Conservation (phyloP, 2,888 invertebrate genomes). For the Lasioglossum marginatum region DNA sequence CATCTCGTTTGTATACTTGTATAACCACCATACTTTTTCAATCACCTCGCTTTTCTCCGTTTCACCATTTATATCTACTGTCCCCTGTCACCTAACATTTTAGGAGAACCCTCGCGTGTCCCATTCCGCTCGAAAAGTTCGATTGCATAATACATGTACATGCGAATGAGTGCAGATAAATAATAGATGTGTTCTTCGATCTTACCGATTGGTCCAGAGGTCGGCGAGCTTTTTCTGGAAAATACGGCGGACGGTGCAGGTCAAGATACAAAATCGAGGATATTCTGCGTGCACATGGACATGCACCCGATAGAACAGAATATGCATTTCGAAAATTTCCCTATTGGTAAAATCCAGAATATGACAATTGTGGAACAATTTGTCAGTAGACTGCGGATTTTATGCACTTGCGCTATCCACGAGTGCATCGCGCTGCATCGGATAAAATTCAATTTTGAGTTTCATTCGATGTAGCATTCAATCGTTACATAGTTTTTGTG, state of each 20-base stretch:
- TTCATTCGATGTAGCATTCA: not conserved
- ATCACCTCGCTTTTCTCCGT: slow-evolving; percentile 1
- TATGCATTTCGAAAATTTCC: not conserved
- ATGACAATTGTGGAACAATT: not conserved
- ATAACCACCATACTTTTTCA: not conserved
- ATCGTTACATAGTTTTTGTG: not conserved
- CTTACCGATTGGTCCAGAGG: slow-evolving; percentile 5
- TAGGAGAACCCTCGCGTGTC: not conserved
- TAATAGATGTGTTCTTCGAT: slow-evolving; percentile 12
- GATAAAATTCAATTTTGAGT: not conserved
- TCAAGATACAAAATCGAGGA: slow-evolving; percentile 14
- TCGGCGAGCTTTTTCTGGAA: slow-evolving; percentile 15
- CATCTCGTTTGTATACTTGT: not conserved
- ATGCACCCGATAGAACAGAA: slow-evolving; percentile 14
- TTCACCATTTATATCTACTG: not conserved
- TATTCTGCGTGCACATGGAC: slow-evolving; percentile 11
- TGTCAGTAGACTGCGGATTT: not conserved
- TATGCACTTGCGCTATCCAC: not conserved
- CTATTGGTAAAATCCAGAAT: not conserved
- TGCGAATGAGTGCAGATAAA: not conserved
- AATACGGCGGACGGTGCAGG: slow-evolving; percentile 6
- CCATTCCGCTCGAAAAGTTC: not conserved
- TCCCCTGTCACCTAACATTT: not conserved
- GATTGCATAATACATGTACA: slow-evolving; percentile 10
- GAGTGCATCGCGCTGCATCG: not conserved